These are phyloP conservation scores for Gouania willdenowi DNA, from an alignment of 2,797 vertebrate species.

Conservation along the genomic window DNA sequence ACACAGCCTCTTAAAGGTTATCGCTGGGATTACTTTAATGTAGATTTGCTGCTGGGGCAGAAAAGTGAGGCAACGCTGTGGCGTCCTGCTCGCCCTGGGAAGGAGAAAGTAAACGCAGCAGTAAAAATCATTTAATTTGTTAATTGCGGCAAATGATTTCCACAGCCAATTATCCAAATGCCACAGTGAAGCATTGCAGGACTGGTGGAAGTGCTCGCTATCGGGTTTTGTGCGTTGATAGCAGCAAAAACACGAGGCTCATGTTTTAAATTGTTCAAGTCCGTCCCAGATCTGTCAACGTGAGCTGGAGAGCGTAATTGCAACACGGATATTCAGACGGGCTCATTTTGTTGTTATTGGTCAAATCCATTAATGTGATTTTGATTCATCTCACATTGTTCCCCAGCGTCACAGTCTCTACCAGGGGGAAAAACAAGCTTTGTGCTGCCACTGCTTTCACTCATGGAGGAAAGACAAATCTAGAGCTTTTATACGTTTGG, in stretches of 20 bases:
- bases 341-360: too few relatives aligned
- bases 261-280: conserved; percentile 50
- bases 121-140: conserved; percentile 65
- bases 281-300: conserved; percentile 31
- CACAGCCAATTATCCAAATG: conserved; percentile 69
- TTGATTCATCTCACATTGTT: too few relatives aligned
- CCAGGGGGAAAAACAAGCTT: too few relatives aligned
- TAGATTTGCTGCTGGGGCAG: conserved; percentile 26
- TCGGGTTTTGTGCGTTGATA: conserved; percentile 65
- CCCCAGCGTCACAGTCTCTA: too few relatives aligned
- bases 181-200: conserved; percentile 54
- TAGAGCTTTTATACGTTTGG: too few relatives aligned
- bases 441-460: too few relatives aligned
- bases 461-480: too few relatives aligned
- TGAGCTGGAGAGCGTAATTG: conserved; percentile 14
- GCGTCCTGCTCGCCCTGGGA: conserved; percentile 16
- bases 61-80: conserved; percentile 9
- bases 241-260: conserved; percentile 46
- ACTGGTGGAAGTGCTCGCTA: conserved; percentile 47
- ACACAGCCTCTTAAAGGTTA: conserved; percentile 44
- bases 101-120: conserved; percentile 37
- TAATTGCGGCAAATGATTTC: conserved; percentile 64
- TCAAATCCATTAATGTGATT: too few relatives aligned
- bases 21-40: conserved; percentile 30
- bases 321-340: too few relatives aligned